Evolutionary conservation across 2,113 vertebrate genomes (phyloP).

Genomic region (Cololabis saira): DNA sequence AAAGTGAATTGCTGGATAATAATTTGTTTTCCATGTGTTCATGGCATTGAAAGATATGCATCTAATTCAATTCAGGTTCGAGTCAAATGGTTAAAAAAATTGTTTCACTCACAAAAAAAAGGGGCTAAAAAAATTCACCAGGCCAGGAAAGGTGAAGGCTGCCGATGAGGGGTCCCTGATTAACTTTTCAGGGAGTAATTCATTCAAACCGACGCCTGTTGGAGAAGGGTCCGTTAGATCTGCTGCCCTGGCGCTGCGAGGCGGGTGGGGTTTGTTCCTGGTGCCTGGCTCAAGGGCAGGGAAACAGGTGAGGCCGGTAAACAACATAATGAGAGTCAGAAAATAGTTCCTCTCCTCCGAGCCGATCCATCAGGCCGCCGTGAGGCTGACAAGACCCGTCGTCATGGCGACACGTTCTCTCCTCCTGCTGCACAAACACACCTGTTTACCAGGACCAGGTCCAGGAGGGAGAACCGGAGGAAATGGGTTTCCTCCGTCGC

Average conservation of each 20-base stretch:
- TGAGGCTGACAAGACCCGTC: constrained; percentile 52
- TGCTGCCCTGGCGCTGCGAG: constrained; percentile 3
- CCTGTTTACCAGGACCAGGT: not conserved
- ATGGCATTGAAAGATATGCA: too few species aligned
- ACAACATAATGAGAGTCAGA: constrained; percentile 34
- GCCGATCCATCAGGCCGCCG: constrained; percentile 7
- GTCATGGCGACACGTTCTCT: constrained; percentile 68
- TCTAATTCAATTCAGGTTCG: too few species aligned
- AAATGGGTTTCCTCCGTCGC: too few species aligned
- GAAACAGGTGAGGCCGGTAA: constrained; percentile 47
- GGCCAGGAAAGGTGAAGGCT: too few species aligned
- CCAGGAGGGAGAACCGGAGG: not conserved
- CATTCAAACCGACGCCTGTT: constrained; percentile 43
- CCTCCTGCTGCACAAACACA: constrained; percentile 35
- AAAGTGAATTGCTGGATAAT: too few species aligned
- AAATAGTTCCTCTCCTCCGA: constrained; percentile 46
- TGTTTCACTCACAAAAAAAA: too few species aligned
- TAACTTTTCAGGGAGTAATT: too few species aligned
- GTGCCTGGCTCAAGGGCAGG: constrained; percentile 8
- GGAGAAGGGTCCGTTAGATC: constrained; percentile 5
- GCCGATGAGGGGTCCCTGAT: too few species aligned
- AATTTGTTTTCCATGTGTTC: too few species aligned
- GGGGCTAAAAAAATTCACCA: too few species aligned
- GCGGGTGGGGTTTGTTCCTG: not conserved
- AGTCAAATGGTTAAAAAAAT: too few species aligned